These are phyloP conservation scores for Diadema setosum DNA, from an alignment of 35 echinoderm and acorn worm species.

Conservation along the genomic window DNA sequence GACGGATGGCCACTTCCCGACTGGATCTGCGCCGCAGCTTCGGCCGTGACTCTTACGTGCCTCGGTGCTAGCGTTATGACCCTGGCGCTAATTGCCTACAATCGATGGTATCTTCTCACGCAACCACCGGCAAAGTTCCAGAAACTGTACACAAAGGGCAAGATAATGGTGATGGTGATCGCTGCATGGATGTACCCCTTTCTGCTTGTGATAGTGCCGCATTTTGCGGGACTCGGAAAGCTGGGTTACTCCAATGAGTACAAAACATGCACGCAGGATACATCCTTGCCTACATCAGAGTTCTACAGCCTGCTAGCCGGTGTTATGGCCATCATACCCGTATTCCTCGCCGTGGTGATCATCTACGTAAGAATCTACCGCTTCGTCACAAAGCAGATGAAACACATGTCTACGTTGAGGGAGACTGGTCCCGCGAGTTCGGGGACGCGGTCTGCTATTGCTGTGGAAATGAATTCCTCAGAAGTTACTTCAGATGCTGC, in stretches of 20 bases:
- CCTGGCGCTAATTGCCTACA: constrained; percentile 25
- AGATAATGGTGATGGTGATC: not conserved
- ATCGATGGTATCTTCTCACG: constrained; percentile 28
- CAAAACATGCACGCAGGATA: not conserved
- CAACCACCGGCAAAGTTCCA: not conserved
- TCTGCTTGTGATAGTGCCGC: not conserved
- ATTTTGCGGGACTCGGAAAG: not conserved
- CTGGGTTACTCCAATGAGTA: not conserved
- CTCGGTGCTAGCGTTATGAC: constrained; percentile 21
- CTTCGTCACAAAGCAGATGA: not conserved
- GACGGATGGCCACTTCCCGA: constrained; percentile 18
- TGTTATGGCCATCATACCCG: not conserved
- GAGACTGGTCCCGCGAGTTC: not conserved
- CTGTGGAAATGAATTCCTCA: not conserved
- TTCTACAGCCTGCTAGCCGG: not conserved
- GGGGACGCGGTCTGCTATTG: not conserved
- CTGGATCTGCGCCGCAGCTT: constrained; percentile 26
- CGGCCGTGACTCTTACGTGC: not conserved
- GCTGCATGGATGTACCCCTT: not conserved
- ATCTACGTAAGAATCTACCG: not conserved
- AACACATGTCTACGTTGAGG: not conserved
- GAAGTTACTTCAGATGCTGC: not conserved
- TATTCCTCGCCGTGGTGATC: not conserved
- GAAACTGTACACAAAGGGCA: not conserved
- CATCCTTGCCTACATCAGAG: not conserved